Evolutionary conservation across 2,888 invertebrate species (phyloP), one percentile per base, ranked within the genome.

Genomic region (Drosophila greeni): DNA sequence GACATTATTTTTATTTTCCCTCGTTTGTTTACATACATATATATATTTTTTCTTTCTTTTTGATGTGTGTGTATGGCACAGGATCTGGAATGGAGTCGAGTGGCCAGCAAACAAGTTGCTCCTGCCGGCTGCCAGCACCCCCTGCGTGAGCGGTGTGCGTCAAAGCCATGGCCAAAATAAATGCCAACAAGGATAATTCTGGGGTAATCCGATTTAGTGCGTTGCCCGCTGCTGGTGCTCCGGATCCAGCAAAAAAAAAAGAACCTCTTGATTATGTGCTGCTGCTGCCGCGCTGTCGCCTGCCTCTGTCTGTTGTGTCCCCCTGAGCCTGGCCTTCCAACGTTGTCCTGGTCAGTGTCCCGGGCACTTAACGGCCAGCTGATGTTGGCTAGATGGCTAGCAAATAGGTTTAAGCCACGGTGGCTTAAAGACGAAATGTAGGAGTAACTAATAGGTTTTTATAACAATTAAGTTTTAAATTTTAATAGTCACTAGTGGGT

Each of bases 171-270:
- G 68, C 73, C 76, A 69, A 73, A 78, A 84, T 82, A 79, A 79
- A 79, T 84, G 74, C 85, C 85, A 84, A 78, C 84, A 81, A 82
- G 82, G 72, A 85, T 81, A 84, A 81, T 85, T 78, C 81, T 53
- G 49, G 67, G 66, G 67, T 85, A 81, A 81, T 85, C 85, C 85
- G 80, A 85, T 85, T 81, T 85, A 70, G 69, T 81, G 54, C 75
- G 70, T 67, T 69, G 76, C 69, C 66, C 54, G 65, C 47, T 43
- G 40, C 42, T 37, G 31, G 39, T 43, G 18, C 55, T 23, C 48
- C 33, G 37, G 31, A 52, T 51, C 42, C 34, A 34, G 36, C 58
- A 51, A 39, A 29, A 40, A 40, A 40, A 18, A 18, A 29, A n/a
- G n/a, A 23, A 24, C 3, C 66, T 66, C 82, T 66, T 72, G 67